Conservation (phyloP, 2,113 vertebrate species). For the Plectropomus leopardus region DNA sequence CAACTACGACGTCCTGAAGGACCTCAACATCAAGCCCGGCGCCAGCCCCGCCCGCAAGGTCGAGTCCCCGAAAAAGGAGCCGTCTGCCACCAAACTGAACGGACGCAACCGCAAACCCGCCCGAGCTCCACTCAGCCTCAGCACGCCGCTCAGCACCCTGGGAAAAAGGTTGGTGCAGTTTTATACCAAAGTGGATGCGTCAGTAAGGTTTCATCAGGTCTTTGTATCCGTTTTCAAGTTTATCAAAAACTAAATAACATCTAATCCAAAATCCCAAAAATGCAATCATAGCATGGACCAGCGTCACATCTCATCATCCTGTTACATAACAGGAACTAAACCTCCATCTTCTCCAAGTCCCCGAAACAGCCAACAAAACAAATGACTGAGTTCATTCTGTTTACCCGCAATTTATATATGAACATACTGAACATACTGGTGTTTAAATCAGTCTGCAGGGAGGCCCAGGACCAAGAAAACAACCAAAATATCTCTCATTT, state of each 20-base stretch:
- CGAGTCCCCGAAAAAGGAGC: slow-evolving; percentile 63
- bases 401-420: no score
- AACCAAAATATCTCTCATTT: no score
- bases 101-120: slow-evolving; percentile 76
- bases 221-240: background rate
- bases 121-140: slow-evolving; percentile 66
- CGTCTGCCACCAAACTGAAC: slow-evolving; percentile 69
- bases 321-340: no score
- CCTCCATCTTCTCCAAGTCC: no score
- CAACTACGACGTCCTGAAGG: slow-evolving; percentile 96
- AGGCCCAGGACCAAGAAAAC: no score
- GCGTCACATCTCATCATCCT: no score
- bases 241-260: no score
- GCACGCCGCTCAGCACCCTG: slow-evolving; percentile 83
- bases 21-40: slow-evolving; percentile 88
- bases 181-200: background rate
- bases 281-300: background rate
- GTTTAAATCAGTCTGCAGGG: no score
- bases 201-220: background rate
- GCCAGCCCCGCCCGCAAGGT: slow-evolving; percentile 74
- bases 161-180: slow-evolving; percentile 90
- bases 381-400: no score
- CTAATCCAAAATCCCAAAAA: background rate
- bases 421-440: no score
- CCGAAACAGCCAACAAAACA: no score